Base-by-base conservation (phyloP, 1,140 invertebrate genomes). In the Nasonia vitripennis region DNA sequence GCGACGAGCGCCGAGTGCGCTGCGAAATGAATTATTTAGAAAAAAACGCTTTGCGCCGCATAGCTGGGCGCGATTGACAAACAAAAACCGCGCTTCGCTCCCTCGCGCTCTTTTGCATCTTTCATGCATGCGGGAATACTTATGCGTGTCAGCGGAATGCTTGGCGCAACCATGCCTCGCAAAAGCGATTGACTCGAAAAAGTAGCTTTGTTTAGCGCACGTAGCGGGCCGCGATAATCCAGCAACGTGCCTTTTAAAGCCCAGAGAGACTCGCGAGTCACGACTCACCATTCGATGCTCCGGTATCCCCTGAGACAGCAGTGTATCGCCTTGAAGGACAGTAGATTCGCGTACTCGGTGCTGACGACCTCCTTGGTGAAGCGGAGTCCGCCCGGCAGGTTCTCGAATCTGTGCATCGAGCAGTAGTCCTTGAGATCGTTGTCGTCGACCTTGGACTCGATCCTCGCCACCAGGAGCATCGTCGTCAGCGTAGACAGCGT, bases 261-360 rank as follows among this genome's bases (percentile, higher is more conserved):
- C 55, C 55, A 20, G 27, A 27, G 27, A 27, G 27, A 27, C 27
- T 27, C 27, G 27, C 27, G 27, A 27, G 27, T 27, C 27, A 27
- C 20, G 17, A 94, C 95, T 95, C 87, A 96, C 96, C 96, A 96
- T 94, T 96, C 96, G 87, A 96, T 96, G 91, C 95, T 96, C 81
- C 95, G 93, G 89, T 96, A 96, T 88, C 95, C 95, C 88, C 95
- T 94, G 45, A 96, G 94, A 90, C 96, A 96, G 91, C 96, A 96
- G 89, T 96, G 96, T 37, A 96, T 94, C 85, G 95, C 96, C 91
- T 96, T 96, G 93, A 96, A 96, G 37, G 95, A 94, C 71, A 94
- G 94, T 45, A 95, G 93, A 86, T 95, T 94, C 14, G 95, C 95
- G 88, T 95, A 96, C 86, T 96, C 96, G 81, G 91, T 92, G 12